Evolutionary conservation across 1,140 invertebrate species (phyloP), one percentile per base, ranked within the genome.

Genomic region (Patella vulgata): DNA sequence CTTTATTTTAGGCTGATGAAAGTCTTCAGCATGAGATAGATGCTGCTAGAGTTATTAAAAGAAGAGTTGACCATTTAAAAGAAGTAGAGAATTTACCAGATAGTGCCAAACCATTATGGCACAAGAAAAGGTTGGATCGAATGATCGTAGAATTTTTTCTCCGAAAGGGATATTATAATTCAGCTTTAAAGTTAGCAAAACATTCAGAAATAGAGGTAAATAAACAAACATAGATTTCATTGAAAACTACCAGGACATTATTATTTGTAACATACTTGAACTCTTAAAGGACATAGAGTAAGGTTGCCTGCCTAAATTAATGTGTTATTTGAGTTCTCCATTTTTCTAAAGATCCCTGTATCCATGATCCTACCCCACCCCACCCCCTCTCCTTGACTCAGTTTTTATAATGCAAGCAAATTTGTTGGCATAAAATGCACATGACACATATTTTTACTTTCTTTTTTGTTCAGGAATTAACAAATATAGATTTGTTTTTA

Each of bases 101-200:
- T 14, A 50, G 60, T 14, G 72, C 77, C 11, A 71, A 77, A 56
- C 69, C 68, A 23, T 36, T 74, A 44, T 98, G 95, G 95, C 89
- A 92, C 60, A 89, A 92, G 62, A 91, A 93, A 52, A 89, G 96
- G 51, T 81, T 98, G 23, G 95, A 98, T 85, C 88, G 97, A 53
- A 94, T 98, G 91, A 86, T 99, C 12, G 94, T 98, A 17, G 97
- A 99, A 82, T 96, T 98, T 85, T 94, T 97, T 74, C 87, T 98
- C n/a, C 87, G 96, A 58, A 91, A 93, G 82, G 96, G 97, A 0
- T 98, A 96, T 83, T 99, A 99, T 78, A 92, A 94, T 77, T 93
- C 94, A 2, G 96, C 96, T 2, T 90, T 91, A 17, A 82, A 84
- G 75, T 82, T 98, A 17, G 93, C 95, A 0, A 90, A 93, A 48